Evolutionary conservation across 2,888 invertebrate species (phyloP).

Genomic region (Cryptocephalus moraei): DNA sequence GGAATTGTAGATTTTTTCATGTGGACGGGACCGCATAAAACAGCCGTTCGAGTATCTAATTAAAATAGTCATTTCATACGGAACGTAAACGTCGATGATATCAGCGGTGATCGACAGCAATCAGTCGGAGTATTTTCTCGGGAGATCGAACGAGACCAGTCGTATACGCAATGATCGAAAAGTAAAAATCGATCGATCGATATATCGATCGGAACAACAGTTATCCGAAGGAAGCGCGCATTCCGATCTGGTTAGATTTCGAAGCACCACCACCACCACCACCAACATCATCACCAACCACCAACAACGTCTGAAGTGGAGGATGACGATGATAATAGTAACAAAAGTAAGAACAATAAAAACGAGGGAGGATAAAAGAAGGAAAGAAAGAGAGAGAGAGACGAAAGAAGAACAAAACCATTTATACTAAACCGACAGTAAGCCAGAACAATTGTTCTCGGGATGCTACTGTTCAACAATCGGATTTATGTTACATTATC

Average conservation of each 20-base stretch:
- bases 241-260: constrained; percentile 10
- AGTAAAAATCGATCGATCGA: too few relatives aligned
- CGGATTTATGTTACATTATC: constrained; percentile 36
- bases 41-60: too few relatives aligned
- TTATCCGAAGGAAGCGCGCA: constrained; percentile 5
- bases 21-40: too few relatives aligned
- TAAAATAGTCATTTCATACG: too few relatives aligned
- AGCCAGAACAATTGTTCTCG: constrained; percentile 39
- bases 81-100: too few relatives aligned
- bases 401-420: constrained; percentile 28
- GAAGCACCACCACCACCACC: constrained; percentile 5
- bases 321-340: too few relatives aligned
- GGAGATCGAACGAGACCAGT: too few relatives aligned
- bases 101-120: too few relatives aligned
- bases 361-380: too few relatives aligned
- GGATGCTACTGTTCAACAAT: constrained; percentile 36
- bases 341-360: not conserved
- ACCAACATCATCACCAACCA: constrained; percentile 8
- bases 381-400: constrained; percentile 2
- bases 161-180: too few relatives aligned
- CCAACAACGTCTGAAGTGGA: constrained; percentile 7
- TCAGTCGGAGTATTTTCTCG: too few relatives aligned
- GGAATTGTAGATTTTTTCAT: too few relatives aligned
- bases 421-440: constrained; percentile 36
- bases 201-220: not conserved